Base-by-base conservation (phyloP, 2,797 vertebrate genomes). In the Liparis tanakae region DNA sequence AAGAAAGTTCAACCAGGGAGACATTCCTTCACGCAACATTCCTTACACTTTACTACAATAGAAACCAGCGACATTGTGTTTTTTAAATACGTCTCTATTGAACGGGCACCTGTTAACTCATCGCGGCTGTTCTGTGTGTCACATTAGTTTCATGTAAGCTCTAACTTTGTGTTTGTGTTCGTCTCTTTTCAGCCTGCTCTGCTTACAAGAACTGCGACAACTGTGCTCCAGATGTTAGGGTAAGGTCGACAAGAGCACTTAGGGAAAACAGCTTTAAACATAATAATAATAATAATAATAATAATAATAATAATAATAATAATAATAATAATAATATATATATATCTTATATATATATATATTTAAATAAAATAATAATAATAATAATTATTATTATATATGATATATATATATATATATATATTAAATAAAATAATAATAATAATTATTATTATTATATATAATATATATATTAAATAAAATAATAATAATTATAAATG, bases 141-240 rank as follows among this genome's bases (percentile, higher is more conserved):
- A 12, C 12, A 7, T 20, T 25, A 2, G 17, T 8, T 54, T 5
- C 1, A 5, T 14, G 4, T 18, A 10, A 44, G 14, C 71, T 46
- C 2, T 30, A 36, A 30, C 22, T 9, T 39, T 25, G 51, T 17
- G 3, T 57, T 22, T 72, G 3, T 65, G 7, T 63, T 39, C 7
- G 37, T 77, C 1, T 66, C 3, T 33, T 83, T 83, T n/a, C 88
- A 96, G 96, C 82, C 7, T 96, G 96, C 55, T 86, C 89, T 3
- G 3, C 71, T 48, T 85, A 85, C 51, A 91, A 25, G 30, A 90
- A 63, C 36, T 96, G 96, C 68, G 95, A 95, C 44, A 82, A 89
- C 6, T 96, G 96, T 70, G 84, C 94, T 9, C 93, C 81, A 53
- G 92, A 95, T 37, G 87, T 95, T 20, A 87, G 87, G 83, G 96